Percentiles rank a stretch among this genome's conserved stretches.
These are phyloP conservation scores for Eulemur albifrons DNA, from an alignment of 2,797 vertebrate species.

Conservation along the genomic window DNA sequence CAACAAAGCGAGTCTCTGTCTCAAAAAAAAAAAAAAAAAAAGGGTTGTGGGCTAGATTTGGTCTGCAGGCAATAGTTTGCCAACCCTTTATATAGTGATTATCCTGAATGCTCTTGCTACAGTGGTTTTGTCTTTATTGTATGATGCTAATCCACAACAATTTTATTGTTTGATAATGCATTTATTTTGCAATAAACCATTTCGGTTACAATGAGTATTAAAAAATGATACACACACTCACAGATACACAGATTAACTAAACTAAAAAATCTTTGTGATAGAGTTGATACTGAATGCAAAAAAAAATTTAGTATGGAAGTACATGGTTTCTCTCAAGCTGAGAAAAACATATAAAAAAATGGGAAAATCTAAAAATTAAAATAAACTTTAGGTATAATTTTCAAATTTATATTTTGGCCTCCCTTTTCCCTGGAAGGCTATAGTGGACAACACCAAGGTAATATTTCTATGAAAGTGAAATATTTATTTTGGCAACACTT, in stretches of 20 bases:
- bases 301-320: background rate
- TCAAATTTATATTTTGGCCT: constrained; percentile 21
- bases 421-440: background rate
- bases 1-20: no score
- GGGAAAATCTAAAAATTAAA: background rate
- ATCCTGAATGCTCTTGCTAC: background rate
- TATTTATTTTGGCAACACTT: background rate
- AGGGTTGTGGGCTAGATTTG: background rate
- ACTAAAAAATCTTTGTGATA: background rate
- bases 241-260: background rate
- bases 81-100: background rate
- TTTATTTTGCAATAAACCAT: constrained; percentile 37
- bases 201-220: background rate
- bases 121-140: constrained; percentile 12
- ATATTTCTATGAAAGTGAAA: constrained; percentile 22
- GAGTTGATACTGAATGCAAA: background rate
- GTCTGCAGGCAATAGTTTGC: background rate
- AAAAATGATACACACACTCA: background rate
- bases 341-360: background rate
- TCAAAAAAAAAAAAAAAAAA: background rate
- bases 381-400: background rate
- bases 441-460: background rate
- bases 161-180: background rate
- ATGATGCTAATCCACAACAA: background rate
- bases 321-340: background rate